Base-by-base conservation (phyloP, 2,888 invertebrate species). In the Mythimna ferrago region DNA sequence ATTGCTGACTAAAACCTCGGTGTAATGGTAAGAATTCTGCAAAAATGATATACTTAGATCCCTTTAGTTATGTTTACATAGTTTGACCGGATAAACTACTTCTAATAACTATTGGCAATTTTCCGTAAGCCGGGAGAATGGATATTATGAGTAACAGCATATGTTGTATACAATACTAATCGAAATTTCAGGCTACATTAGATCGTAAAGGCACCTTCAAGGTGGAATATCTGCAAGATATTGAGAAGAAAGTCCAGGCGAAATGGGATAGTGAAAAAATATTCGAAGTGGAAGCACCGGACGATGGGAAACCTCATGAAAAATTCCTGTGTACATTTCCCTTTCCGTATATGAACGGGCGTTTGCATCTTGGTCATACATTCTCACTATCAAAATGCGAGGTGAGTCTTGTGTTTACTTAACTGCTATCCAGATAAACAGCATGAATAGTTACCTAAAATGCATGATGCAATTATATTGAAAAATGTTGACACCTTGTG, bases 271-370 rank as follows among this genome's bases (percentile, higher is more conserved):
- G 96, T 26, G 97, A 98, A 71, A 98, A 98, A 89, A 96, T 98
- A 51, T 98, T 98, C 92, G 99, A 99, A 95, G 95, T 97, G 67
- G 98, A 99, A 96, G 99, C 99, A 4, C 98, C 98, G 0, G 89
- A 92, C 21, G 93, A 96, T 76, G 97, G 95, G 76, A 97, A 97
- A 87, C 92, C 95, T 21, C 90, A 97, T 88, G 98, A 98, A 80
- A 99, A 99, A 91, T 99, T 98, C 92, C 96, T 99, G 85, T 98
- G 98, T 53, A 99, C 99, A 3, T 99, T 99, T 96, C 99, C 99
- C 1, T 99, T 98, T 95, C 99, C 99, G 0, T 99, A 99, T 91
- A 99, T 99, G 99, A 99, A 99, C 97, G 99, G 99, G 14, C 97
- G 99, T 62, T 97, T 99, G 70, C 99, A 99, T 97, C 96, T 99